A percentile compares a stretch with the other conserved stretches of the same genome.
phyloP scores from a whole-genome alignment of 2,888 invertebrate genomes.

The Isoperla grammatica region DNA sequence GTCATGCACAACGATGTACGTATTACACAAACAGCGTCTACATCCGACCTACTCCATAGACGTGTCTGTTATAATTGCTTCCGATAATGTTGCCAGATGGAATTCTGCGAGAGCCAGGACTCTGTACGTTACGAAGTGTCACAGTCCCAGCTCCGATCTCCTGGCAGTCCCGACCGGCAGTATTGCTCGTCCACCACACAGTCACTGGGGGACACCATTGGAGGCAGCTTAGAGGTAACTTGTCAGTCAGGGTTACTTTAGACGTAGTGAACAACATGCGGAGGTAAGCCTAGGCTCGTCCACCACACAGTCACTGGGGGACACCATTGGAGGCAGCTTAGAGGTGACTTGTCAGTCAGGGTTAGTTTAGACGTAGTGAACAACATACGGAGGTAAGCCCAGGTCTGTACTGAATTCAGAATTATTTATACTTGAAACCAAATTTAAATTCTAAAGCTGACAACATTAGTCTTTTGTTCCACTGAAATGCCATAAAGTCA shows the following conservation, averaged over 20 bases:
- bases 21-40: too few species aligned
- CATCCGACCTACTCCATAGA: too few species aligned
- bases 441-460: too few species aligned
- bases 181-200: constrained; percentile 86
- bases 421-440: too few species aligned
- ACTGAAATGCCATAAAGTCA: too few species aligned
- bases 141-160: constrained; percentile 51
- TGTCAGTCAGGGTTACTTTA: too few species aligned
- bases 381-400: background rate
- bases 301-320: constrained; percentile 67
- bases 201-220: constrained; percentile 54
- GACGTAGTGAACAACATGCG: too few species aligned
- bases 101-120: constrained; percentile 44
- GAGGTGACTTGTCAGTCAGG: constrained; percentile 46
- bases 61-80: background rate
- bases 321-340: constrained; percentile 46
- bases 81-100: constrained; percentile 10
- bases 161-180: constrained; percentile 78
- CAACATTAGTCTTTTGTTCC: too few species aligned
- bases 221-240: constrained; percentile 50
- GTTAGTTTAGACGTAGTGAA: too few species aligned
- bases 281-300: constrained; percentile 56
- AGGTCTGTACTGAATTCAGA: too few species aligned
- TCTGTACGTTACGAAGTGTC: constrained; percentile 45
- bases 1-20: constrained; percentile 45